Base-by-base conservation (phyloP, 2,888 invertebrate species). In the Melitaea athalia region DNA sequence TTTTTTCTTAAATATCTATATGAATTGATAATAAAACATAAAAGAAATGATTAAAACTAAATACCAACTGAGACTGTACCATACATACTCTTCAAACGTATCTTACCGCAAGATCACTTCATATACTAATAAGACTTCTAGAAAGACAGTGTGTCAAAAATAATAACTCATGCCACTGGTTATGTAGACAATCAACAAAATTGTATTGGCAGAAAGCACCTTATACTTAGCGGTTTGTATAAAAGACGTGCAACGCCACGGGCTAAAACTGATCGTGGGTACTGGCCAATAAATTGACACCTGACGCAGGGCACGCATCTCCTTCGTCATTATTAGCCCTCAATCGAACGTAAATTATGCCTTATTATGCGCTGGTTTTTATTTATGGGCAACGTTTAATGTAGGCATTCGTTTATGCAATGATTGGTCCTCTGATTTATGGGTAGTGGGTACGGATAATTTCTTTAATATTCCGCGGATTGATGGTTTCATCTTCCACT, bases 271-370 rank as follows among this genome's bases (percentile, higher is more conserved):
- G 17, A 24, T 52, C 17, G 17, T 24, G 12, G 6, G n/a, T 33
- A 33, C 57, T 42, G 69, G 68, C 50, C 50, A 74, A 72, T 77
- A 76, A 77, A 76, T 74, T 77, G 76, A 76, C 76, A 77, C 75
- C 74, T 76, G 75, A 70, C 69, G 71, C 17, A 57, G 50, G 59
- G 63, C 62, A 59, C 43, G 60, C 47, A 69, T 62, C 68, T 43
- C 61, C 38, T 63, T 55, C 69, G 52, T 67, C 69, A 70, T 71
- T 73, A 74, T 74, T 63, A 70, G 64, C 68, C 63, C 64, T 62
- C 62, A 60, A 64, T 64, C 67, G 70, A 67, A 63, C 70, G 71
- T 72, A 72, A 75, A 72, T 75, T 75, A 73, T 70, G 63, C 66
- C 63, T 74, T 72, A 77, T 77, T 76, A 76, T 67, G 60, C 68